Conservation (phyloP, 92 coral and sea anemone species). For the Parazoanthus atlanticus region DNA sequence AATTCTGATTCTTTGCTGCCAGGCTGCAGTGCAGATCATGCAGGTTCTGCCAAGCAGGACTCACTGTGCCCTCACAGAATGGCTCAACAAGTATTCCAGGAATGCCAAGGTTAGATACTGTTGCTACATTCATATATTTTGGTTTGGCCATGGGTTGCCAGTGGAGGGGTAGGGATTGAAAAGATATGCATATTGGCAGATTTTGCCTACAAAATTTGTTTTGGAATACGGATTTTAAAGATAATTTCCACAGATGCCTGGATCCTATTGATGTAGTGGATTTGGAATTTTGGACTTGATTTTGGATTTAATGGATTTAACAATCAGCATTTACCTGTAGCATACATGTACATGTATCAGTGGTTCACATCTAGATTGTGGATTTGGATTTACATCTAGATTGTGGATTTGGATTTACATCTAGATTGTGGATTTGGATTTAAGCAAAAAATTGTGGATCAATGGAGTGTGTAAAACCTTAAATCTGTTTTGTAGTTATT, state of each 20-base stretch:
- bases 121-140: not conserved
- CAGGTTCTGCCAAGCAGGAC: constrained; percentile 61
- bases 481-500: no score
- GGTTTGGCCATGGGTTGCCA: not conserved
- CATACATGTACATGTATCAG: no score
- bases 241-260: not conserved
- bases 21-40: constrained; percentile 85
- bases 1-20: not conserved
- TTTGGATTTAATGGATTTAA: no score
- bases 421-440: no score
- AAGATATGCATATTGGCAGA: not conserved
- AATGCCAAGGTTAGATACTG: constrained; percentile 76
- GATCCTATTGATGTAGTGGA: not conserved
- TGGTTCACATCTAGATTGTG: no score
- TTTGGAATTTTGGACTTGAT: no score
- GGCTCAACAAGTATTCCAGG: constrained; percentile 88
- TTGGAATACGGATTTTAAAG: not conserved
- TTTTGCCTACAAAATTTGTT: not conserved
- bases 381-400: no score
- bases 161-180: not conserved
- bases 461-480: no score
- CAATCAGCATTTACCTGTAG: no score
- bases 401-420: no score
- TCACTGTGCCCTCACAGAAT: constrained; percentile 63
- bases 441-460: no score